A percentile compares a stretch with the other conserved stretches of the same genome.
These are phyloP conservation scores for Notamacropus eugenii DNA, from an alignment of 2,797 vertebrate species.

Conservation along the genomic window DNA sequence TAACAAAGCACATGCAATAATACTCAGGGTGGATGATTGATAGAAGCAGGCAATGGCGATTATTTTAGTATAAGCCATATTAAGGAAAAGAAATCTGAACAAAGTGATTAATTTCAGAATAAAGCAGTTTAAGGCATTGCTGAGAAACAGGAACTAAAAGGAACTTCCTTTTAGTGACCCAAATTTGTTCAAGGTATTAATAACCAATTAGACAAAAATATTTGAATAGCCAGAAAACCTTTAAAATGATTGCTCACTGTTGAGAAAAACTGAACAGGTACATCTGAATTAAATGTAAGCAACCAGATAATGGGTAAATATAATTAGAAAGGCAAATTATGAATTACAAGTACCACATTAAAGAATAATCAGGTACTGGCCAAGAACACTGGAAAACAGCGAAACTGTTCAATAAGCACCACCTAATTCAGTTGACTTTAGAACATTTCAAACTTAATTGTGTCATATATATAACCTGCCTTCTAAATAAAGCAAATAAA, in stretches of 20 bases:
- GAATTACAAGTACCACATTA: not conserved
- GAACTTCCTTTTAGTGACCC: not conserved
- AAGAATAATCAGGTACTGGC: not conserved
- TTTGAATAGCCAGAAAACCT: not conserved
- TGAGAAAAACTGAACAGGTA: not conserved
- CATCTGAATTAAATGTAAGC: not conserved
- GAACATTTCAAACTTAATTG: not conserved
- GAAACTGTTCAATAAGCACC: not conserved
- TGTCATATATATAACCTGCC: not conserved
- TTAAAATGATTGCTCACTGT: not conserved
- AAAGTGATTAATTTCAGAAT: not conserved
- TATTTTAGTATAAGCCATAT: not conserved
- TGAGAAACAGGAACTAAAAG: not conserved
- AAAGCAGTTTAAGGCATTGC: not conserved
- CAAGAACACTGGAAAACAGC: not conserved
- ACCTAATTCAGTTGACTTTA: not conserved
- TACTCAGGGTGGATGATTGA: not conserved
- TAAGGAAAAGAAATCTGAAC: not conserved
- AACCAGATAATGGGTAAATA: not conserved
- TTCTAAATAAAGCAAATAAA: not conserved
- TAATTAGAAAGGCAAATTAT: not conserved
- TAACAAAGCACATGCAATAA: not conserved
- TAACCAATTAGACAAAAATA: not conserved
- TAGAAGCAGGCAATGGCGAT: not conserved
- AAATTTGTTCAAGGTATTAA: not conserved